Conservation (phyloP, 2,888 invertebrate species). For the Tetranychus truncatus region DNA sequence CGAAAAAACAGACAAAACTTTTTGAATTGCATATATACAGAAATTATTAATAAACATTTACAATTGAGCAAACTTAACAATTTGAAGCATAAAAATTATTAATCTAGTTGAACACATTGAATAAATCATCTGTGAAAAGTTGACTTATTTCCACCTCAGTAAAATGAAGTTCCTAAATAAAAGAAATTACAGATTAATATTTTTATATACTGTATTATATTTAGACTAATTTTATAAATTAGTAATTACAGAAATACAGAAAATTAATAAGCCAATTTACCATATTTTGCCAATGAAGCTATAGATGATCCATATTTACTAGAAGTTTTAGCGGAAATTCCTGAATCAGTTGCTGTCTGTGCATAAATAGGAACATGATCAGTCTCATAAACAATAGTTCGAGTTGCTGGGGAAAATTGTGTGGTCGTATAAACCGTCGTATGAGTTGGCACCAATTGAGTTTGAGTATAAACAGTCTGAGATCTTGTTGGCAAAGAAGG, state of each 20-base stretch:
- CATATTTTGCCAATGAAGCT: neutral
- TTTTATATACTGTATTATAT: too few relatives aligned
- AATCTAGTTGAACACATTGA: too few relatives aligned
- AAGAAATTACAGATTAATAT: neutral
- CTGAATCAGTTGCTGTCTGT: neutral
- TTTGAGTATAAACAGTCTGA: neutral
- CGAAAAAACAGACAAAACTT: too few relatives aligned
- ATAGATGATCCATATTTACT: neutral
- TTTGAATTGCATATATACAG: too few relatives aligned
- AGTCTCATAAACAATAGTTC: slow-evolving; percentile 15
- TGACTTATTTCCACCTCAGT: too few relatives aligned
- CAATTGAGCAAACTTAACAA: too few relatives aligned
- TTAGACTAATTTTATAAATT: neutral
- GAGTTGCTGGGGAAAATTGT: slow-evolving; percentile 16
- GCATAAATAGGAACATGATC: slow-evolving; percentile 12
- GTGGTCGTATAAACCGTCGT: slow-evolving; percentile 16
- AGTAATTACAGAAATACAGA: too few relatives aligned
- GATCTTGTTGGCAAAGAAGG: slow-evolving; percentile 8
- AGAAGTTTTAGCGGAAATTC: neutral
- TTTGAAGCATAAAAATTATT: too few relatives aligned
- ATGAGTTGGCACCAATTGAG: slow-evolving; percentile 13
- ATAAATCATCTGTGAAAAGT: too few relatives aligned
- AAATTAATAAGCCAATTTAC: neutral
- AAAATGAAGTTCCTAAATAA: too few relatives aligned
- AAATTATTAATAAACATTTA: too few relatives aligned